Evolutionary conservation across 2,888 invertebrate genomes (phyloP).

Genomic region (Drosophila greeni): DNA sequence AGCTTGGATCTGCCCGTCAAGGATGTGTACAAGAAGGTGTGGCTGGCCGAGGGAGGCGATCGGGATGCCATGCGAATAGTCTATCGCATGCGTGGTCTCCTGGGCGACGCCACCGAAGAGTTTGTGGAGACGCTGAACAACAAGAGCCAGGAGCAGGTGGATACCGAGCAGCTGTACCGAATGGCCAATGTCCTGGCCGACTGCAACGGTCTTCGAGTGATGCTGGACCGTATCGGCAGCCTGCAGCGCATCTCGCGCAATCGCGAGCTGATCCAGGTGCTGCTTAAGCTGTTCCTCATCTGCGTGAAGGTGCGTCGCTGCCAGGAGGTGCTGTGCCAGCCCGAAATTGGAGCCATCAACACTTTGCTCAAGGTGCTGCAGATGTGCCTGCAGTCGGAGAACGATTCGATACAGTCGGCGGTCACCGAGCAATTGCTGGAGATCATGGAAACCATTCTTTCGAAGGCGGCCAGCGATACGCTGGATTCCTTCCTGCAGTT

Average conservation of each 20-base stretch:
- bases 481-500: slow-evolving; percentile 90
- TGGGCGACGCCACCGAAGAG: slow-evolving; percentile 99
- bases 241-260: slow-evolving; percentile 92
- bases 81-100: slow-evolving; percentile 97
- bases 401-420: slow-evolving; percentile 85
- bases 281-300: slow-evolving; percentile 92
- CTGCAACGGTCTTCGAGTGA: slow-evolving; percentile 86
- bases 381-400: slow-evolving; percentile 83
- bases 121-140: slow-evolving; percentile 96
- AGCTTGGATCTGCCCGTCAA: slow-evolving; percentile 97
- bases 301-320: slow-evolving; percentile 94
- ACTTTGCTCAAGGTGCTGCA: slow-evolving; percentile 91
- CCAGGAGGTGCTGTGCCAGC: slow-evolving; percentile 92
- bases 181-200: slow-evolving; percentile 92
- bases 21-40: slow-evolving; percentile 90
- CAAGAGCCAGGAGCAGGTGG: slow-evolving; percentile 90
- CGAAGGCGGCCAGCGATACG: slow-evolving; percentile 93
- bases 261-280: slow-evolving; percentile 90
- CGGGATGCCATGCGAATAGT: slow-evolving; percentile 98
- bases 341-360: slow-evolving; percentile 89
- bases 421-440: slow-evolving; percentile 94
- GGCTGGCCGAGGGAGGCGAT: slow-evolving; percentile 93
- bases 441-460: slow-evolving; percentile 96
- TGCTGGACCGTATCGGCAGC: slow-evolving; percentile 90
- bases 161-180: slow-evolving; percentile 95